These are phyloP conservation scores for Anarhynchus alexandrinus DNA, from an alignment of 2,113 vertebrate species.

Conservation along the genomic window DNA sequence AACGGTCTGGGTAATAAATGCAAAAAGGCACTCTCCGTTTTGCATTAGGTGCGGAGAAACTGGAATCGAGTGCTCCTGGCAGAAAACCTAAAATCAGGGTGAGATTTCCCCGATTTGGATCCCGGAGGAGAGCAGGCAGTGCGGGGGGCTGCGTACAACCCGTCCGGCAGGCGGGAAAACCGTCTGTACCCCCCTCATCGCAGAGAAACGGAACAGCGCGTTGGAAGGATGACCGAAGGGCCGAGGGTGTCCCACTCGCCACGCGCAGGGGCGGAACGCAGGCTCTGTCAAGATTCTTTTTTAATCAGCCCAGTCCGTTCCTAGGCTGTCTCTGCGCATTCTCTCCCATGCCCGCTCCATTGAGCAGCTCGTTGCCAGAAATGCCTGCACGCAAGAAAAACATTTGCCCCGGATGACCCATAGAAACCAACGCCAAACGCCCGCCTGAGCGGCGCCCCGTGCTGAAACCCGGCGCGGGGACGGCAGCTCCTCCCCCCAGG, in stretches of 20 bases:
- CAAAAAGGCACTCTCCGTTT: constrained; percentile 42
- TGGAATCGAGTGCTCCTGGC: neutral
- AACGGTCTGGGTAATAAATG: constrained; percentile 45
- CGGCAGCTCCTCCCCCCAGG: fast-evolving
- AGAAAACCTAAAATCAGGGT: neutral
- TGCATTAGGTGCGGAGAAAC: neutral
- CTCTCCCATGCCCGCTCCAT: fast-evolving
- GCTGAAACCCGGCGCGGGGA: fast-evolving
- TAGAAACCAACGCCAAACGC: fast-evolving
- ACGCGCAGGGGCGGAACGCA: neutral
- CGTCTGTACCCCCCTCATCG: neutral
- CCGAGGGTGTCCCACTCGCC: fast-evolving
- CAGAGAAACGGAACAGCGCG: neutral
- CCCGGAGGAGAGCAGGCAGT: neutral
- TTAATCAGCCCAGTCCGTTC: too few relatives aligned
- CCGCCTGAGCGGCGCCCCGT: fast-evolving
- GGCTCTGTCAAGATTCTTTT: neutral
- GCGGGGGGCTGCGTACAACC: neutral
- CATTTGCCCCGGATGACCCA: too few relatives aligned
- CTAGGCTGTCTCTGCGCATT: fast-evolving
- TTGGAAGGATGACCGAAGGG: neutral
- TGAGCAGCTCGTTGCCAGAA: neutral
- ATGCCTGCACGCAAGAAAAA: fast-evolving
- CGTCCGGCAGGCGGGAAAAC: fast-evolving
- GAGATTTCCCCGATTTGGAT: neutral